phyloP scores from a whole-genome alignment of 1,140 invertebrate genomes.

The Cydia splendana region DNA sequence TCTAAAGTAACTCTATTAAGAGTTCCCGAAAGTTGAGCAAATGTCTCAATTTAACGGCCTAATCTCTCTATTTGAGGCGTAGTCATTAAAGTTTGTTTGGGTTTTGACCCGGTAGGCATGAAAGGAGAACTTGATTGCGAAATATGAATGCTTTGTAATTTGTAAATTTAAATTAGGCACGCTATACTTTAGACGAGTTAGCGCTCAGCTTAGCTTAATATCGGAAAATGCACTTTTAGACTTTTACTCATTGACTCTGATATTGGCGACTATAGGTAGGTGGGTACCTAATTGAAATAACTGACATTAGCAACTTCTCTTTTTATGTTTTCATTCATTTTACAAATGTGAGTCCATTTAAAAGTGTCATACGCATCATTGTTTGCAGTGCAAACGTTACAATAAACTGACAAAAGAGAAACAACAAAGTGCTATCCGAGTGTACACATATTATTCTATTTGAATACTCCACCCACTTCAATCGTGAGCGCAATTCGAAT shows the following conservation, averaged over 20 bases:
- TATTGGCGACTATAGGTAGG: no score
- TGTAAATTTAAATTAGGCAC: no score
- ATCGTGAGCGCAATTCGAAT: no score
- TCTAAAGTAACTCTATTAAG: slow-evolving; percentile 22
- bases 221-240: no score
- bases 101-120: neutral
- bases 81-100: slow-evolving; percentile 28
- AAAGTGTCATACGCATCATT: neutral
- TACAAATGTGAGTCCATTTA: neutral
- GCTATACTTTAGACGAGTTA: no score
- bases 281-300: no score
- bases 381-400: neutral
- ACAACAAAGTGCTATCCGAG: slow-evolving; percentile 14
- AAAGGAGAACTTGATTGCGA: neutral
- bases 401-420: slow-evolving; percentile 10
- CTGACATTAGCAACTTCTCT: no score
- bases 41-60: slow-evolving; percentile 31
- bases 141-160: neutral
- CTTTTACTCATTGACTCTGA: no score
- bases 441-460: slow-evolving; percentile 22
- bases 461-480: neutral
- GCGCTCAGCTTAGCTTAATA: no score
- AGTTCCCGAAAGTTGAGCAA: slow-evolving; percentile 20
- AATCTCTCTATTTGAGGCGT: slow-evolving; percentile 15
- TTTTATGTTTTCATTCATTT: neutral